Percentiles rank a stretch among this genome's conserved stretches.
These are phyloP conservation scores for Orthosia incerta DNA, from an alignment of 2,888 invertebrate species.

Conservation along the genomic window DNA sequence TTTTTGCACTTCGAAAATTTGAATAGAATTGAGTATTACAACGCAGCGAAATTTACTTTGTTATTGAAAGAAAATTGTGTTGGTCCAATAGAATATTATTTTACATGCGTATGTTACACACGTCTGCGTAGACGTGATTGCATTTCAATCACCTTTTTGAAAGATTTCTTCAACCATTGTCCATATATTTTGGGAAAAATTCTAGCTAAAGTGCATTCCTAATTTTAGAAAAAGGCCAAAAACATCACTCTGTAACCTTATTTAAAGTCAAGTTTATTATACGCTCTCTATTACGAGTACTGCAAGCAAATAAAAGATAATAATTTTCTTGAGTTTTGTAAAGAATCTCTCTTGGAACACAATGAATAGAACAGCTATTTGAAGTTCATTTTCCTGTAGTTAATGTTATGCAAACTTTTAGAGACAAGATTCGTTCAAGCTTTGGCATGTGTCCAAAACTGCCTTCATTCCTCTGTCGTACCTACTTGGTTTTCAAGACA, in stretches of 20 bases:
- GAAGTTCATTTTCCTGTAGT: constrained; percentile 48
- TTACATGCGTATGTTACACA: not conserved
- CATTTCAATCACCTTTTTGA: not conserved
- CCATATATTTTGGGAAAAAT: too few relatives aligned
- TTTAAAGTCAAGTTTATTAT: constrained; percentile 1
- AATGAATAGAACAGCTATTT: constrained; percentile 50
- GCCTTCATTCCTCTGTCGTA: constrained; percentile 41
- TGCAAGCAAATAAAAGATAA: constrained; percentile 24
- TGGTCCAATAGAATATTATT: not conserved
- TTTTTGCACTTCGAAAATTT: constrained; percentile 48
- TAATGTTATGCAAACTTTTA: constrained; percentile 59
- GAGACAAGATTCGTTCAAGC: constrained; percentile 55
- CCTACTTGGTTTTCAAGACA: constrained; percentile 25
- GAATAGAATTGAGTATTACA: constrained; percentile 49
- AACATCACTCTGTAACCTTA: not conserved
- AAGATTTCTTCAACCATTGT: not conserved
- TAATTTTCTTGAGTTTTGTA: constrained; percentile 41
- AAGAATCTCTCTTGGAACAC: constrained; percentile 40
- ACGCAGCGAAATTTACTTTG: constrained; percentile 41
- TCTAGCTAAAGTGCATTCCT: too few relatives aligned
- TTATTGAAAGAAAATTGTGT: constrained; percentile 33
- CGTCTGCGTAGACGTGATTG: not conserved
- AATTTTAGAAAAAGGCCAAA: too few relatives aligned
- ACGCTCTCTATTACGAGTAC: constrained; percentile 8
- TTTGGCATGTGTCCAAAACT: constrained; percentile 50